A percentile compares a stretch with the other conserved stretches of the same genome.
Evolutionary conservation across 2,888 invertebrate species (phyloP).

Genomic region (Mythimna loreyi): DNA sequence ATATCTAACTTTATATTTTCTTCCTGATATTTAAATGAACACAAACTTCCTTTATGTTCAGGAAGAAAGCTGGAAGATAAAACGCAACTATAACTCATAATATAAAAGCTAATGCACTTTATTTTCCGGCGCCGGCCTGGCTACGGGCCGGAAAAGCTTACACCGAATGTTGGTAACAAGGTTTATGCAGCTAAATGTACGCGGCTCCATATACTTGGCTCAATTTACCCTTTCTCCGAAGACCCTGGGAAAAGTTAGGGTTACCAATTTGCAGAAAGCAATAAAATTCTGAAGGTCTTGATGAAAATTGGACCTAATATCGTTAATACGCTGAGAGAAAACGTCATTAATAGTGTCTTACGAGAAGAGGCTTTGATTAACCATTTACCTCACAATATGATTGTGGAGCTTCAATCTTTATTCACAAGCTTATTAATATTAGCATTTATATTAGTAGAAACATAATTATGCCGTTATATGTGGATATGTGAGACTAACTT

Average conservation of each 20-base stretch:
- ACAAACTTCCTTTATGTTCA: not conserved
- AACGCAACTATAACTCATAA: constrained; percentile 13
- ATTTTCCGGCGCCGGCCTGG: not conserved
- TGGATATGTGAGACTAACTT: not conserved
- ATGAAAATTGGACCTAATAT: not conserved
- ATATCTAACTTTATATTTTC: not conserved
- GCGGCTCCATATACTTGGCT: constrained; percentile 24
- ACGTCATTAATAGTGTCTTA: not conserved
- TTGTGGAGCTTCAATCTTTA: not conserved
- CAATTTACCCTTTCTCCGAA: not conserved
- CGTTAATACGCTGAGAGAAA: not conserved
- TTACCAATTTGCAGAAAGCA: constrained; percentile 7
- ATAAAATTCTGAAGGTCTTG: not conserved
- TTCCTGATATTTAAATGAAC: not conserved
- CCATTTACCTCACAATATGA: not conserved
- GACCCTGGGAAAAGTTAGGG: constrained; percentile 20
- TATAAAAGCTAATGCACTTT: constrained; percentile 3
- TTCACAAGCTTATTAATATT: not conserved
- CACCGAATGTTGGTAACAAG: constrained; percentile 25
- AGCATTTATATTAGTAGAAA: not conserved
- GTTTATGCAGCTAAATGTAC: constrained; percentile 28
- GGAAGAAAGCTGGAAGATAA: not conserved
- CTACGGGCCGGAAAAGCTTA: constrained; percentile 12
- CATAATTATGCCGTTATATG: not conserved
- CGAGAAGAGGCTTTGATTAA: not conserved